Evolutionary conservation across 2,797 vertebrate genomes (phyloP).

Genomic region (Scyliorhinus canicula): DNA sequence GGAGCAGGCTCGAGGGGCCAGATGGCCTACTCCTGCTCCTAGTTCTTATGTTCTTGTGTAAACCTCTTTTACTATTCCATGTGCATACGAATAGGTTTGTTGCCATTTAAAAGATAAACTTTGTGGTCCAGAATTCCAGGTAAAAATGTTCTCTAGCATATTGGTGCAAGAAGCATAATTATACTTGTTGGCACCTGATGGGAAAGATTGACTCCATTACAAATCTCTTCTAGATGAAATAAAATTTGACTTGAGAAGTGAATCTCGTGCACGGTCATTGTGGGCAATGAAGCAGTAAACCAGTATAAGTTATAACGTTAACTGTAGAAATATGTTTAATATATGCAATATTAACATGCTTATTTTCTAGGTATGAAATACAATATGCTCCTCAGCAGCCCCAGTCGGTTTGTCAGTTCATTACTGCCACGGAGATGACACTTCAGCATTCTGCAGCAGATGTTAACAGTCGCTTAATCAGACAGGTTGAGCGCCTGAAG

Average conservation of each 20-base stretch:
- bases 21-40: too few relatives aligned
- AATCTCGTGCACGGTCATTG: not conserved
- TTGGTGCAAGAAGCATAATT: not conserved
- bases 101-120: not conserved
- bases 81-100: too few relatives aligned
- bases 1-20: too few relatives aligned
- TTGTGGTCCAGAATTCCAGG: too few relatives aligned
- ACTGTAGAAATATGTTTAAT: not conserved
- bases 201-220: not conserved
- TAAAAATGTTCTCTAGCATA: not conserved
- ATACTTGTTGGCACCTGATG: not conserved
- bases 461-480: constrained; percentile 74
- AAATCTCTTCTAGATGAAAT: not conserved
- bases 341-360: not conserved
- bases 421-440: constrained; percentile 79
- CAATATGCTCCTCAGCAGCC: constrained; percentile 83
- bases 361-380: constrained; percentile 72
- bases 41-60: too few relatives aligned
- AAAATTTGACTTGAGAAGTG: not conserved
- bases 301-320: not conserved
- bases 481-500: constrained; percentile 85
- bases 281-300: not conserved
- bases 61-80: not conserved
- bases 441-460: constrained; percentile 84
- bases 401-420: constrained; percentile 72